A percentile compares a stretch with the other conserved stretches of the same genome.
These are phyloP conservation scores for Limnodromus scolopaceus DNA, from an alignment of 2,797 vertebrate genomes.

Conservation along the genomic window DNA sequence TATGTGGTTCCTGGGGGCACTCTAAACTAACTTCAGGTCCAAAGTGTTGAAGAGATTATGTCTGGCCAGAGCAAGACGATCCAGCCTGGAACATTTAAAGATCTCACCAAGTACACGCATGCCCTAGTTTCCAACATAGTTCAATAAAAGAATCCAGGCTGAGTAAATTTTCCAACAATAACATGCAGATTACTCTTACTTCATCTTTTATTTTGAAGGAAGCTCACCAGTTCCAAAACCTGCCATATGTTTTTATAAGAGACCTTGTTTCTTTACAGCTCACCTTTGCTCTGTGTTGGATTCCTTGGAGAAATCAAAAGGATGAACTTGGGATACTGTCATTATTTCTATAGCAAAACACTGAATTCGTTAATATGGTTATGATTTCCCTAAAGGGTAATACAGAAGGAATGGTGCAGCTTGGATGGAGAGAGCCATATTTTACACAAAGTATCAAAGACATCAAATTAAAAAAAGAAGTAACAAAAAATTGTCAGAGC, in stretches of 20 bases:
- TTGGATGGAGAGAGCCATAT: neutral
- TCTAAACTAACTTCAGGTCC: neutral
- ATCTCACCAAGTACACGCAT: neutral
- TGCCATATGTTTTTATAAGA: neutral
- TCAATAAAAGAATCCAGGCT: neutral
- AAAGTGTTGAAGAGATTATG: neutral
- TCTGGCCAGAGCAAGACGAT: neutral
- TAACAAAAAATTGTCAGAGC: neutral
- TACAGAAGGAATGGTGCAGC: neutral
- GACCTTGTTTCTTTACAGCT: neutral
- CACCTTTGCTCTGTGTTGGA: neutral
- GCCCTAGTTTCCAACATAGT: neutral
- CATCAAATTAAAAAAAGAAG: neutral
- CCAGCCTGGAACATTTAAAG: conserved; percentile 14
- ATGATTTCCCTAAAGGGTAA: neutral
- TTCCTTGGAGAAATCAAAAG: neutral
- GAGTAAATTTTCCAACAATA: neutral
- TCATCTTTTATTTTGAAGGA: conserved; percentile 6
- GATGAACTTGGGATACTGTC: neutral
- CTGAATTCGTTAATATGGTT: neutral
- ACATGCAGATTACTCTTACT: neutral
- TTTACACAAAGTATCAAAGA: neutral
- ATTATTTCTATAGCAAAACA: conserved; percentile 17
- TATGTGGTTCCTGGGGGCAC: neutral
- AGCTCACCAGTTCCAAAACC: neutral